Percentiles rank a stretch among this genome's conserved stretches.
Evolutionary conservation across 2,888 invertebrate genomes (phyloP).

Genomic region (Plebejus anna): DNA sequence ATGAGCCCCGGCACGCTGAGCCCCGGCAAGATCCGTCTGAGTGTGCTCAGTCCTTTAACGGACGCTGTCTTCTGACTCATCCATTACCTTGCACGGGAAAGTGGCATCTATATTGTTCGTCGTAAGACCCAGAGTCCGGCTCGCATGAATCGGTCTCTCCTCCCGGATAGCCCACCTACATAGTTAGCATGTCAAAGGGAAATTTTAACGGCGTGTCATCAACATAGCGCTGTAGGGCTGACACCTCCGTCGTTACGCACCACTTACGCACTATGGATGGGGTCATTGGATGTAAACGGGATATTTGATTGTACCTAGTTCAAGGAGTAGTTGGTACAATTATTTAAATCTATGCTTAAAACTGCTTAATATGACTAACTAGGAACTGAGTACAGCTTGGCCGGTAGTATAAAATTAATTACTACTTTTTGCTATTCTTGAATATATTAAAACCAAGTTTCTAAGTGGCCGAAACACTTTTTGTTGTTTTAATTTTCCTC

Average conservation of each 20-base stretch:
- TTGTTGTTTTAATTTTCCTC: no score
- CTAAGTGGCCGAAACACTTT: neutral
- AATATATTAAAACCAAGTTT: no score
- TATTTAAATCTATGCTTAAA: no score
- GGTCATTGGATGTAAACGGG: neutral
- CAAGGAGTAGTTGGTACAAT: no score
- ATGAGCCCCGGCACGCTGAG: no score
- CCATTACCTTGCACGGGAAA: neutral
- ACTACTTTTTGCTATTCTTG: no score
- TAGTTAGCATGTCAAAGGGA: slow-evolving; percentile 10
- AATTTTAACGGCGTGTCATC: slow-evolving; percentile 15
- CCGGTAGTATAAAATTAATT: neutral
- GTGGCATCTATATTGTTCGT: neutral
- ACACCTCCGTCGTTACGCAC: neutral
- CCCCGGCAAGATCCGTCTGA: no score
- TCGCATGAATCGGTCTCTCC: neutral
- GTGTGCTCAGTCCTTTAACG: neutral
- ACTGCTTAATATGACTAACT: no score
- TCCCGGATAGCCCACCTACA: slow-evolving; percentile 17
- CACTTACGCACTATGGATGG: neutral
- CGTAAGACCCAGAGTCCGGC: neutral
- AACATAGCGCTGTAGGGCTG: neutral
- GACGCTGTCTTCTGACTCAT: neutral
- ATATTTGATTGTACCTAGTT: no score
- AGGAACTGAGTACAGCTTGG: no score